Evolutionary conservation across 2,113 vertebrate species (phyloP), one percentile per base, ranked within the genome.

Genomic region (Anguilla rostrata): DNA sequence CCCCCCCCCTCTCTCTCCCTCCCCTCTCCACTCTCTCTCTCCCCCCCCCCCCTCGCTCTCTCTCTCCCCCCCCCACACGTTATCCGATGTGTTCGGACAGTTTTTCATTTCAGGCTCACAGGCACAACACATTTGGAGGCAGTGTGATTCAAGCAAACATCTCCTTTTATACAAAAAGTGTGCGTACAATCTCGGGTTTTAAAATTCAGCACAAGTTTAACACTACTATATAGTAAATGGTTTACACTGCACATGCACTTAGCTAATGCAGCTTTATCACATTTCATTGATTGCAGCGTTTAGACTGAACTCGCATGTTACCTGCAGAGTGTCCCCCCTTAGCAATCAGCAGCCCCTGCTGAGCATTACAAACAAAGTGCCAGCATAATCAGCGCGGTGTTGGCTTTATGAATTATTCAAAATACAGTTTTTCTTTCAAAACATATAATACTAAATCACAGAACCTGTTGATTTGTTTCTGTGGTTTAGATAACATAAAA

Each of bases 31-130:
- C 57, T 26, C 81, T 29, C 60, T 26, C 20, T 63, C 60, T 83
- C 46, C 20, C 81, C 56, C 43, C n/a, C 2, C 6, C 60, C 22
- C 20, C 9, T n/a, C 34, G n/a, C 81, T 46, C 20, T 7, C 79
- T 20, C 46, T 14, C 5, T 34, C 60, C 40, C 56, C 29, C 41
- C 7, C 92, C 86, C 89, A 90, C 90, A 87, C 41, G 91, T 94
- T 92, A 93, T 89, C 84, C 86, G 78, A 87, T 87, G 82, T 85
- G 82, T 88, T 90, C 79, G 87, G 88, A 86, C 82, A 83, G 86
- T 83, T 80, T 88, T 87, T 83, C 46, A 85, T 81, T 78, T 71
- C 78, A 75, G 84, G 89, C 92, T 93, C 84, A 75, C 81, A 89
- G 87, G 89, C 84, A 81, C 86, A 89, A 92, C 49, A 88, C 86